Base-by-base conservation (phyloP, 2,113 vertebrate species). In the Apistogramma diplotaenia region DNA sequence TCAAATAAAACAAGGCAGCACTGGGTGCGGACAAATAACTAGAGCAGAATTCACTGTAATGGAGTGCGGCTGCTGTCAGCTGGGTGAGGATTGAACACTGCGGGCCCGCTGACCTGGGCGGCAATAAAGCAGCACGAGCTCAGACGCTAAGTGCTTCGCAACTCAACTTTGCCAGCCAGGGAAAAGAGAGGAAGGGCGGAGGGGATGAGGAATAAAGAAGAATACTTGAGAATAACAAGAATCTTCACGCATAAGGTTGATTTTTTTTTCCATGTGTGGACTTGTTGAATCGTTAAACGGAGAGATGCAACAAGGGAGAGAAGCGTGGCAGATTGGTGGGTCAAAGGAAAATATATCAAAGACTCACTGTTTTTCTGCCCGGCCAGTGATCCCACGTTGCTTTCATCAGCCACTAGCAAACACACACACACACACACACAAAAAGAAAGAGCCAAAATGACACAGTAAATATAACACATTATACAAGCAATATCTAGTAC, bases 401-500 rank as follows among this genome's bases (percentile, higher is more conserved):
- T 96, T 95, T 98, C 97, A 93, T 97, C 97, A 72, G 96, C 95
- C 94, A 98, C 97, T 98, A 83, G 43, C 8, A 87, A 25, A 65
- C 51, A 12, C 12, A 37, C 11, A 11, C 10, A 37, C 2, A 11
- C n/a, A n/a, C n/a, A n/a, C n/a, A n/a, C n/a, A n/a, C n/a, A 37
- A 9, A 37, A 40, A 40, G 16, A 79, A 40, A 29, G 15, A 43
- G 33, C 21, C 2, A 58, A 1, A 74, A 51, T 21, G 37, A 74
- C 76, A 84, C 51, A 73, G 51, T 62, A 29, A 82, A 82, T 29
- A 54, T 53, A 61, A 51, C 23, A n/a, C 67, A 56, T 62, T 16
- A 54, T 23, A 19, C 5, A 29, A 12, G 53, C 31, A n/a, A 33
- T 11, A 65, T 23, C 74, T 11, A 29, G 21, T 15, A 18, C 54